A percentile compares a stretch with the other conserved stretches of the same genome.
phyloP scores from a whole-genome alignment of 2,113 vertebrate genomes.

The Entomyzon cyanotis region DNA sequence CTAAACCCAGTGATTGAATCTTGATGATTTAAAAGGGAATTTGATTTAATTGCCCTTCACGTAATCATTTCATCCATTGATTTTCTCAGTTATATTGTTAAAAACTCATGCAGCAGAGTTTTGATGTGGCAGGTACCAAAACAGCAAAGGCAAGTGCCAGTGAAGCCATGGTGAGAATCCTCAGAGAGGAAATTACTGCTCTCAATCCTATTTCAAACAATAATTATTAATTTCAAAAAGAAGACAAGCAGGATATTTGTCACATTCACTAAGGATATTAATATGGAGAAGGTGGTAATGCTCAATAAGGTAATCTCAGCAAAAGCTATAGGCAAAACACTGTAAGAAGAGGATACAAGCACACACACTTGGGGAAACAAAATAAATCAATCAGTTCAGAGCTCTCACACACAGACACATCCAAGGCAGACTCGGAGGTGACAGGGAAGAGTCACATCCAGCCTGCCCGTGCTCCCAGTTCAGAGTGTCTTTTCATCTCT shows the following conservation, averaged over 20 bases:
- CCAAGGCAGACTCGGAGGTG: neutral
- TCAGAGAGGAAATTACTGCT: constrained; percentile 2
- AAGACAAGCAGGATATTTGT: constrained; percentile 7
- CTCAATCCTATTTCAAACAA: neutral
- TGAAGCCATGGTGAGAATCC: neutral
- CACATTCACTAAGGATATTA: neutral
- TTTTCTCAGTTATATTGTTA: neutral
- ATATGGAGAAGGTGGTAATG: neutral
- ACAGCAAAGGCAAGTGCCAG: neutral
- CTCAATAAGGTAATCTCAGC: neutral
- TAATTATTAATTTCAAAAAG: constrained; percentile 1
- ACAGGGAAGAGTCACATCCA: neutral
- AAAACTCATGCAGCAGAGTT: neutral
- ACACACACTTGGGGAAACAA: neutral
- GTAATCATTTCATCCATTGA: neutral
- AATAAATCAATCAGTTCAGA: neutral
- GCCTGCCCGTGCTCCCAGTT: neutral
- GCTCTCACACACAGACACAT: neutral
- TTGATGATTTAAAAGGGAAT: neutral
- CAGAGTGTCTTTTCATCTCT: neutral
- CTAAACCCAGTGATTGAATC: neutral
- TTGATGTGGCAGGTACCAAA: neutral
- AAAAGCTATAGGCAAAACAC: neutral
- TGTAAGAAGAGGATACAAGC: neutral
- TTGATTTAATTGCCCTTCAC: neutral